Base-by-base conservation (phyloP, 2,113 vertebrate genomes). In the Oreotrochilus melanogaster region DNA sequence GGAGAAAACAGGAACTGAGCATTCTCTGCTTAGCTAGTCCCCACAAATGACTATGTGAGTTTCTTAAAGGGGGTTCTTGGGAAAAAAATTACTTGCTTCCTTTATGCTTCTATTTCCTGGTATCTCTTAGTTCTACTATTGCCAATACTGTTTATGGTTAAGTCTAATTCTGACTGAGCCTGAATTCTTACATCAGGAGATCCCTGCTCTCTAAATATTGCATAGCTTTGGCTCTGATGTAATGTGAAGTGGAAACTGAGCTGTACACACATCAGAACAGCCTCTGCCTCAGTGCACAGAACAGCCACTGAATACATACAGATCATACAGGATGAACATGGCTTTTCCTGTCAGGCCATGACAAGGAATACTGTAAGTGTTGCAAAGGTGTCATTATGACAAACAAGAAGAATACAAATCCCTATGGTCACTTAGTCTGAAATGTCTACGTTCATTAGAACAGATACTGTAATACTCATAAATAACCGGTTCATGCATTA, bases 401-500 rank as follows among this genome's bases (percentile, higher is more conserved):
- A 98, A 96, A 98, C 97, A 92, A 87, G 93, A 94, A 93, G 62
- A 97, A 97, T 97, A 97, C 96, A 96, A 95, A 92, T 61, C 96
- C 97, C 96, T 97, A 83, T 13, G 18, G 85, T 83, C 84, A 78
- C 89, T 97, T 89, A 65, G 58, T 97, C 92, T 95, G 89, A 93
- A 79, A 82, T 70, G 24, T 67, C 71, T 89, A 70, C 71, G 88
- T 84, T 96, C 37, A 89, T 94, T 94, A 96, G 82, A 90, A 94
- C 87, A 96, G 78, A 87, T 81, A 94, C 45, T 95, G 61, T 70
- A 89, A 90, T 86, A 88, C 39, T 97, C 73, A 78, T 95, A 95
- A 93, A 92, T 72, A 95, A 93, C 94, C 97, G 97, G 92, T 97
- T 98, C 99, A 99, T 99, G 99, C 99, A 99, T 98, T 99, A 99